phyloP scores from a whole-genome alignment of 2,888 invertebrate species.

The Coronaproctus castanopsis region DNA sequence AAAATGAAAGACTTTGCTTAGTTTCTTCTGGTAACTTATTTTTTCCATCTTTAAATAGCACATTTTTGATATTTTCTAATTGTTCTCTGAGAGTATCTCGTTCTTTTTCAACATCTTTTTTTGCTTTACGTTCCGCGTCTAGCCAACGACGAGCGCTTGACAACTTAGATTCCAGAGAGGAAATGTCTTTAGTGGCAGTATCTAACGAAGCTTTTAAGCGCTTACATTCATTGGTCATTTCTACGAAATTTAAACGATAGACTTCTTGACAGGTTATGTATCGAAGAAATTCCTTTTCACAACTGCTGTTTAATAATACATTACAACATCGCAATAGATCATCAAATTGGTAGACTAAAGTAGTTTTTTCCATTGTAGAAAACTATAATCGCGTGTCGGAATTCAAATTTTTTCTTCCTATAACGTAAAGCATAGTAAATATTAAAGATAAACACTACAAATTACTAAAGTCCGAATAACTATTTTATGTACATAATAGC shows the following conservation, averaged over 20 bases:
- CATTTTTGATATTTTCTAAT: constrained; percentile 14
- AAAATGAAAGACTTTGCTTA: constrained; percentile 56
- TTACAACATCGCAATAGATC: constrained; percentile 3
- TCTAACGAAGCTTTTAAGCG: constrained; percentile 5
- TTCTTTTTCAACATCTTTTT: constrained; percentile 9
- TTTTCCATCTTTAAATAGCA: constrained; percentile 14
- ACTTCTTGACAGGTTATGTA: constrained; percentile 3
- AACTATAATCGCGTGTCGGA: too few species aligned
- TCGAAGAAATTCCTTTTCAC: constrained; percentile 5
- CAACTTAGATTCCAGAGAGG: constrained; percentile 4
- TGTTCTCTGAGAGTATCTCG: constrained; percentile 4
- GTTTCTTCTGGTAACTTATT: constrained; percentile 47
- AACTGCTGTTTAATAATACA: constrained; percentile 1
- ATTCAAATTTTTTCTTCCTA: too few species aligned
- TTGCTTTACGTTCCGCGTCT: constrained; percentile 7
- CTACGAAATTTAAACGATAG: neutral
- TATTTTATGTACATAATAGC: too few species aligned
- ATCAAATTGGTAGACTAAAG: constrained; percentile 7
- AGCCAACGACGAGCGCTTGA: constrained; percentile 11
- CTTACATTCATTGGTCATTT: constrained; percentile 9
- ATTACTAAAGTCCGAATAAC: too few species aligned
- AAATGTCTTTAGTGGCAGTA: constrained; percentile 7
- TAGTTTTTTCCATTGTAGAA: neutral
- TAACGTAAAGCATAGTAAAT: too few species aligned
- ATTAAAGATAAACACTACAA: too few species aligned